phyloP scores from a whole-genome alignment of 1,140 invertebrate genomes.

The Caenorhabditis tropicalis region DNA sequence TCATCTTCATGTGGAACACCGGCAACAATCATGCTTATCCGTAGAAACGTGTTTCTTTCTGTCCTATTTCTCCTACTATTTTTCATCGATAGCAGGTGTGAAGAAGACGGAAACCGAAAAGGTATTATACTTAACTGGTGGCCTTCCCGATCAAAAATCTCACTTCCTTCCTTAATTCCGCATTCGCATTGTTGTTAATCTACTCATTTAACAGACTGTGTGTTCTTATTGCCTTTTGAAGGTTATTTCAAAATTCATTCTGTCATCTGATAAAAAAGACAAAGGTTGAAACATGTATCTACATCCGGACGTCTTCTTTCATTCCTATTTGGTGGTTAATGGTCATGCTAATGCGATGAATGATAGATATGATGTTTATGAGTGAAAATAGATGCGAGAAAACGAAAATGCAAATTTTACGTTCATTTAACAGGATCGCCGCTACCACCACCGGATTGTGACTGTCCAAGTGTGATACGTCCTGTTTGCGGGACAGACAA shows the following conservation, averaged over 20 bases:
- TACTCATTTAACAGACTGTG: background rate
- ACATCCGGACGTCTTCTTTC: background rate
- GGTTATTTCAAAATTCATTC: background rate
- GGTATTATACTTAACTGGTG: background rate
- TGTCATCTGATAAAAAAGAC: background rate
- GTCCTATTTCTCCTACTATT: constrained; percentile 15
- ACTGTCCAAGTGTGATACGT: constrained; percentile 42
- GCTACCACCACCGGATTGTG: constrained; percentile 23
- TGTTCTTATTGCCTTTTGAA: constrained; percentile 18
- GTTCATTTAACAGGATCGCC: background rate
- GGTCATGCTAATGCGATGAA: background rate
- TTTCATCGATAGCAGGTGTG: constrained; percentile 31
- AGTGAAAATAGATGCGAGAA: constrained; percentile 4
- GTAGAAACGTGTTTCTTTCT: constrained; percentile 43
- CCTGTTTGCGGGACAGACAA: constrained; percentile 55
- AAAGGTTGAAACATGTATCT: background rate
- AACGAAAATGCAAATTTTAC: constrained; percentile 25
- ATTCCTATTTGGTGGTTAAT: background rate
- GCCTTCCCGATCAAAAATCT: background rate
- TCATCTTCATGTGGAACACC: constrained; percentile 13
- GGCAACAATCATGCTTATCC: background rate
- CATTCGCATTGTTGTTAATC: background rate
- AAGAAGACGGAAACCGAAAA: constrained; percentile 10
- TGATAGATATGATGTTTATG: constrained; percentile 12
- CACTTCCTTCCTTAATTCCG: background rate